Evolutionary conservation across 2,113 vertebrate species (phyloP).

Genomic region (Apodemus speciosus): DNA sequence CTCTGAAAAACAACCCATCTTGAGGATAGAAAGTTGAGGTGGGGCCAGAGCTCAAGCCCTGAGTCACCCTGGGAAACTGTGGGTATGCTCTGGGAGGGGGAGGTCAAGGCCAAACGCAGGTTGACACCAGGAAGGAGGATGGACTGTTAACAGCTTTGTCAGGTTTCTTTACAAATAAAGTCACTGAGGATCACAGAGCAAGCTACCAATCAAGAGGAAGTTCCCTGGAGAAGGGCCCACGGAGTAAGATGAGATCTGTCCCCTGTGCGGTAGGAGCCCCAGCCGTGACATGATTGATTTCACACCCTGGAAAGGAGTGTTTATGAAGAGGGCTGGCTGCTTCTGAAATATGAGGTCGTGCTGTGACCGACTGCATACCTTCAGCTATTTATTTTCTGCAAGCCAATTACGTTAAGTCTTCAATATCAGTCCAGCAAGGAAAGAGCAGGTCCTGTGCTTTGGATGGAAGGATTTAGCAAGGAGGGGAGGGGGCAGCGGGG

Average conservation of each 20-base stretch:
- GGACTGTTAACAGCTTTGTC: neutral
- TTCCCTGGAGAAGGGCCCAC: neutral
- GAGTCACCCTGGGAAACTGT: constrained; percentile 41
- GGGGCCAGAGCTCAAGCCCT: neutral
- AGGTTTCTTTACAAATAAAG: constrained; percentile 23
- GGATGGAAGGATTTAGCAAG: neutral
- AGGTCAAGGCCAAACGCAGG: neutral
- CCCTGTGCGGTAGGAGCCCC: neutral
- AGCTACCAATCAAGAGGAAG: constrained; percentile 39
- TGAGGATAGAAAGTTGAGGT: constrained; percentile 12
- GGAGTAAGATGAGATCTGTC: neutral
- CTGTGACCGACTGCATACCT: constrained; percentile 33
- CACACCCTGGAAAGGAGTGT: constrained; percentile 46
- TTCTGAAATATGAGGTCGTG: constrained; percentile 70
- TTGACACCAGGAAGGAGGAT: neutral
- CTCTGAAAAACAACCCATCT: neutral
- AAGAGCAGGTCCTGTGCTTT: neutral
- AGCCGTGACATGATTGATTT: constrained; percentile 47
- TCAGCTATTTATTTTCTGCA: constrained; percentile 29
- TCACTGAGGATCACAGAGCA: constrained; percentile 14
- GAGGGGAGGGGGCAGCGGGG: neutral
- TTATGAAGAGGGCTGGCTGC: constrained; percentile 58
- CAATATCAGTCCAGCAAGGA: constrained; percentile 15
- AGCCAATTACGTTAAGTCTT: constrained; percentile 71
- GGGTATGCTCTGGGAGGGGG: neutral